Base-by-base conservation (phyloP, 2,113 vertebrate genomes). In the Oostethus manadensis region DNA sequence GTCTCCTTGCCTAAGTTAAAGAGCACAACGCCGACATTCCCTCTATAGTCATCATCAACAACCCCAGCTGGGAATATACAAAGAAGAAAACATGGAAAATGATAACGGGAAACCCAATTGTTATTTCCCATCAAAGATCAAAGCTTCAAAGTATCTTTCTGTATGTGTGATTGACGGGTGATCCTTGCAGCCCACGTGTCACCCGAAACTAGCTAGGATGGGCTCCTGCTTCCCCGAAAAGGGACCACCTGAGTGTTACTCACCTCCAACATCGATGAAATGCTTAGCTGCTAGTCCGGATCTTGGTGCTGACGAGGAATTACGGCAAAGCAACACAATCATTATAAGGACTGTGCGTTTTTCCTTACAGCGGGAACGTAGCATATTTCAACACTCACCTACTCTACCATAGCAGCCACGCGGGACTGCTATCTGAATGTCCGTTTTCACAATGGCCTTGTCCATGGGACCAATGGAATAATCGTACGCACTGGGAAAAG, bases 251-350 rank as follows among this genome's bases (percentile, higher is more conserved):
- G 11, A 42, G 14, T 42, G 38, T 42, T 13, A 78, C 83, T 92
- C 88, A 99, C 96, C 97, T 62, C 97, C 97, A 66, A 99, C 94
- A 58, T 99, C 97, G 57, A 99, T 97, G 82, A 98, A 98, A 71
- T 98, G 72, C 63, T 98, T 98, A 16, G 87, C 93, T 72, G 97
- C 94, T 77, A 99, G 90, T 59, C 97, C 97, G 66, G 97, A 99
- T 57, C 97, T 91, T 0, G 97, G 97, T 65, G 97, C 97, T 99
- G 59, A 33, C 61, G 62, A 26, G 10, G 18, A n/a, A 1, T 3
- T 11, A 42, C 26, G 45, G 47, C 14, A 46, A 53, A 47, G 33
- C 22, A 6, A 8, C 18, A 15, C 13, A 53, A 15, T 1, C 16
- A 7, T 23, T 60, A n/a, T 56, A 51, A n/a, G n/a, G 51, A 47